These are phyloP conservation scores for Steinernema carpocapsae DNA, from an alignment of 2,888 invertebrate genomes.

Conservation along the genomic window DNA sequence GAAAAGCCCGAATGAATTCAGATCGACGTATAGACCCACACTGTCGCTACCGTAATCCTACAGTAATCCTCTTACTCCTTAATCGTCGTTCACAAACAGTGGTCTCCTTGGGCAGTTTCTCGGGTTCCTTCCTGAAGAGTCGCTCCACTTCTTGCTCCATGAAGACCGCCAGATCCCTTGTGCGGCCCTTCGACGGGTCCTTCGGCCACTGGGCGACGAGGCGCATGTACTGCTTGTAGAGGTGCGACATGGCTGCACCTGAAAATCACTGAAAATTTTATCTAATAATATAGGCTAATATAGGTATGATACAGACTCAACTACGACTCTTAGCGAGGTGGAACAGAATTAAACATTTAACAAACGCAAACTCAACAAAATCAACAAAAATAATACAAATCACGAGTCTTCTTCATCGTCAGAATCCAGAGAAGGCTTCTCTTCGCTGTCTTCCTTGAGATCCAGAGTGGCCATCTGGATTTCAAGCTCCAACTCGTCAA, in stretches of 20 bases:
- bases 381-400: conserved; percentile 34
- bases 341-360: conserved; percentile 13
- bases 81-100: conserved; percentile 47
- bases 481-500: conserved; percentile 53
- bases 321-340: too few species aligned
- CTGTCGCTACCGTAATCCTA: too few species aligned
- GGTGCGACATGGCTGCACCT: conserved; percentile 45
- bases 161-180: conserved; percentile 38
- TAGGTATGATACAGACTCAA: too few species aligned
- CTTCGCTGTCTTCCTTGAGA: conserved; percentile 34
- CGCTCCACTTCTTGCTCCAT: conserved; percentile 40
- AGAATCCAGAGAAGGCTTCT: conserved; percentile 7
- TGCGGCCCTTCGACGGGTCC: conserved; percentile 51
- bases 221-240: conserved; percentile 60
- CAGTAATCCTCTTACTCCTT: conserved; percentile 41
- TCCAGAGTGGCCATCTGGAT: conserved; percentile 44
- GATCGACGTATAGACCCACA: too few species aligned
- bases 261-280: too few species aligned
- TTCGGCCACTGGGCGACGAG: conserved; percentile 60
- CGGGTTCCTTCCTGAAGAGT: conserved; percentile 20
- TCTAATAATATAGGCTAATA: too few species aligned
- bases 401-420: conserved; percentile 41
- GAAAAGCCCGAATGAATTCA: too few species aligned
- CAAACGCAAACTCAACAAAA: conserved; percentile 32
- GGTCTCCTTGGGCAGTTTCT: conserved; percentile 19